Percentiles rank a stretch among this genome's conserved stretches.
phyloP scores from a whole-genome alignment of 2,797 vertebrate species.

The Poeciliopsis paucimaculata region DNA sequence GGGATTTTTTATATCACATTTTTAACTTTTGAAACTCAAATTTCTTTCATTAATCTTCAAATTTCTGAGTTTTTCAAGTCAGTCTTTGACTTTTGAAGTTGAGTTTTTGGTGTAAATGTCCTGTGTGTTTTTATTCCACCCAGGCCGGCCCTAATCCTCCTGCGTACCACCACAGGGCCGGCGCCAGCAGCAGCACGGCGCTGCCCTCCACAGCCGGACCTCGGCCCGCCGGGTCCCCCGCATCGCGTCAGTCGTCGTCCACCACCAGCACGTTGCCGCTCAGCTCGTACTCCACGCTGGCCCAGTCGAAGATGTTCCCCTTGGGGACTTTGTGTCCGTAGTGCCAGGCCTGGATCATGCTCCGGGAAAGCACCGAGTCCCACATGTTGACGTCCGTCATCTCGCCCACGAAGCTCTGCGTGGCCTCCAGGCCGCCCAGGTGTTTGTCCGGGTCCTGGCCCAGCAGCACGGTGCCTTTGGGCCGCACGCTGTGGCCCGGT shows the following conservation, averaged over 20 bases:
- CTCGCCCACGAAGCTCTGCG: constrained; percentile 81
- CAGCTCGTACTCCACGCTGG: constrained; percentile 65
- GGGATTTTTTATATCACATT: too few species aligned
- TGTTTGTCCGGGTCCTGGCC: constrained; percentile 83
- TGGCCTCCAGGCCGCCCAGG: constrained; percentile 70
- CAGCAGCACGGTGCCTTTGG: constrained; percentile 69
- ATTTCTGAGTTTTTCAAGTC: too few species aligned
- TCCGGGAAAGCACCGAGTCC: constrained; percentile 72
- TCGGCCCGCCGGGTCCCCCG: not conserved
- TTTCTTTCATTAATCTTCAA: too few species aligned
- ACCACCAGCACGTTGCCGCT: constrained; percentile 79
- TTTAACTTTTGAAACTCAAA: too few species aligned
- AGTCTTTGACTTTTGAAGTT: too few species aligned
- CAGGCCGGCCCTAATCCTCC: too few species aligned
- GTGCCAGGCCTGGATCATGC: constrained; percentile 69
- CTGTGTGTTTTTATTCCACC: too few species aligned
- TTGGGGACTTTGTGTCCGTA: constrained; percentile 32
- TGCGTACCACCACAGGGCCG: too few species aligned
- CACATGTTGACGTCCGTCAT: constrained; percentile 81
- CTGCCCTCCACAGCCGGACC: constrained; percentile 17
- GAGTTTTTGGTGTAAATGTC: too few species aligned
- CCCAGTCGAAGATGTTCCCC: constrained; percentile 79
- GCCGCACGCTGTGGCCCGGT: constrained; percentile 72
- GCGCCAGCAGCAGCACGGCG: constrained; percentile 30
- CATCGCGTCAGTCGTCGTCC: constrained; percentile 77